Evolutionary conservation across 1,140 invertebrate genomes (phyloP), one percentile per base, ranked within the genome.

Genomic region (Macrostomum lignano): DNA sequence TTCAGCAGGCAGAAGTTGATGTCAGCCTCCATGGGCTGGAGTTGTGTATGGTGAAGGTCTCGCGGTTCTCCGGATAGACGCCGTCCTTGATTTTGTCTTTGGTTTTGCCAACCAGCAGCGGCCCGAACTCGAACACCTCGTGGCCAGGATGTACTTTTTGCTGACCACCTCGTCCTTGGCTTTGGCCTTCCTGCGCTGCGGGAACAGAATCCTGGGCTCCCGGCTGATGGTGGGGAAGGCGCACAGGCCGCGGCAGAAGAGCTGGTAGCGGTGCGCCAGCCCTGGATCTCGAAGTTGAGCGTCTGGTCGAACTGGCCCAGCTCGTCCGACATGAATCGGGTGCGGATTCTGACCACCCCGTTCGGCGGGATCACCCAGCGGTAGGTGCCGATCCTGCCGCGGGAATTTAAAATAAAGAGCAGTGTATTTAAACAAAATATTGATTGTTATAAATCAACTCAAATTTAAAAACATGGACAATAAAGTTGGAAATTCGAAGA

Each of bases 241-340:
- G 44, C 56, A 59, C 11, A n/a, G n/a, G n/a, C n/a, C n/a, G n/a
- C n/a, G n/a, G n/a, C n/a, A n/a, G n/a, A n/a, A n/a, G n/a, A n/a
- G n/a, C n/a, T n/a, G n/a, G n/a, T n/a, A n/a, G n/a, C n/a, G n/a
- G n/a, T 29, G 29, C 52, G 39, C 21, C 53, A 56, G 11, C 51
- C 52, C 17, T 52, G 40, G 29, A 59, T 50, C 37, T 59, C 56
- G 48, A 57, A 57, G 41, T 53, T 58, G 14, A 58, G 24, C 2
- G 53, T 57, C 43, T 56, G 53, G 39, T 59, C 53, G 46, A 56
- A 59, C 38, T 59, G 52, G 1, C 56, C 56, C 2, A 57, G 43
- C 32, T 55, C 51, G 24, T 56, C 50, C n/a, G n/a, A n/a, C n/a
- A n/a, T n/a, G n/a, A n/a, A n/a, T n/a, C n/a, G n/a, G n/a, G n/a